Evolutionary conservation across 2,888 invertebrate genomes (phyloP), one percentile per base, ranked within the genome.

Genomic region (Habroteleia sp.): DNA sequence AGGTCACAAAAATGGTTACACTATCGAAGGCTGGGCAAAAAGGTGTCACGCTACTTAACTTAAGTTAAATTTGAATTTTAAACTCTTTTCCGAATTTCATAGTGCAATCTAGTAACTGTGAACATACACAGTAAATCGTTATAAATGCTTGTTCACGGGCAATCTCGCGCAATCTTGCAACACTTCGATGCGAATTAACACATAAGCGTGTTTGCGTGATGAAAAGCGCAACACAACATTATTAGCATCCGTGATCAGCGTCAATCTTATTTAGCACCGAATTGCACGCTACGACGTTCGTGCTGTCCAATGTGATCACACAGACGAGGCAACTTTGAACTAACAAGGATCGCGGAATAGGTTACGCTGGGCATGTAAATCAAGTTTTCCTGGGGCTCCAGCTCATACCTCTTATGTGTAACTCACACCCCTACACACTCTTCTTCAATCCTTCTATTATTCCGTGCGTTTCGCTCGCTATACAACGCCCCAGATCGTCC

Each of bases 291-390:
- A 62, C n/a, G n/a, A 62, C 66, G 63, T 69, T 68, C 46, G 66
- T 46, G n/a, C n/a, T n/a, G 52, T 76, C 76, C 80, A 78, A 79
- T 81, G 72, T 78, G 78, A 82, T 81, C 80, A 76, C 79, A 82
- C 83, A 80, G 83, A 84, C 82, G 83, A 81, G 78, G 85, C 82
- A 85, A 85, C 82, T 86, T 84, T 83, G 75, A 82, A 79, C 83
- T 85, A 85, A 85, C 85, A 85, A 85, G 85, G 83, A 82, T 76
- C 75, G 76, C 74, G 76, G 74, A 69, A 62, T 58, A 65, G 72
- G 37, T 37, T 8, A 50, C 50, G 65, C 56, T 69, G 72, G 71
- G 41, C 78, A 80, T 80, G 79, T 77, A 80, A 80, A 80, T 80
- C 77, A 75, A 73, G 65, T 77, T 78, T 69, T 72, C 73, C 71